Evolutionary conservation across 2,888 invertebrate genomes (phyloP), one percentile per base, ranked within the genome.

Genomic region (Fragum whitleyi): DNA sequence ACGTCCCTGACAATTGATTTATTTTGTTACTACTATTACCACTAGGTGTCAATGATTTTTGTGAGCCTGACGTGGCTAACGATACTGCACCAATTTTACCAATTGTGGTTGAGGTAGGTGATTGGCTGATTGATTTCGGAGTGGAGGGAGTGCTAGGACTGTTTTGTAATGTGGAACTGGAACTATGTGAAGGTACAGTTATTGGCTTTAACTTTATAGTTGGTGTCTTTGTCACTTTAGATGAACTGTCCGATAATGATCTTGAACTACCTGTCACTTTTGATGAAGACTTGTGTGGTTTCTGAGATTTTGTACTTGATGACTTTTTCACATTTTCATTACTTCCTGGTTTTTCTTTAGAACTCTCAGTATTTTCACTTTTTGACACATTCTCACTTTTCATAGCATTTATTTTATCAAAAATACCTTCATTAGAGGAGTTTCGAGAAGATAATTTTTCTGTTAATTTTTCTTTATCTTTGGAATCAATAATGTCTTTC

Each of bases 191-290:
- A 95, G 96, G 96, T 90, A 96, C 96, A 0, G 96, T 95, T 0
- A 97, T 97, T 51, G 96, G 97, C 84, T 93, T 93, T 32, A 92
- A 83, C 74, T 92, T 91, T 32, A 93, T 90, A 21, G 92, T 92
- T 36, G 92, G 89, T 61, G 92, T 91, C 79, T 91, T 89, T 62
- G 90, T 87, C 36, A 91, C 26, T 88, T 86, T 74, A 0, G 78
- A 73, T 21, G 83, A 76, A 14, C 47, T 47, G 32, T 83, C 77
- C n/a, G 86, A 84, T 16, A 75, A 71, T 23, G 80, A 77, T 55
- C 80, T 72, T 57, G 72, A 71, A 68, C 81, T 82, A 36, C 83
- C 79, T 9, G 47, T 47, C 47, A 69, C 57, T 47, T 81, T 82
- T 36, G 65, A 42, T 61, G 78, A 79, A 67, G 85, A 79, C 81